Conservation (phyloP, 2,113 vertebrate genomes). For the Limnothrissa miodon region DNA sequence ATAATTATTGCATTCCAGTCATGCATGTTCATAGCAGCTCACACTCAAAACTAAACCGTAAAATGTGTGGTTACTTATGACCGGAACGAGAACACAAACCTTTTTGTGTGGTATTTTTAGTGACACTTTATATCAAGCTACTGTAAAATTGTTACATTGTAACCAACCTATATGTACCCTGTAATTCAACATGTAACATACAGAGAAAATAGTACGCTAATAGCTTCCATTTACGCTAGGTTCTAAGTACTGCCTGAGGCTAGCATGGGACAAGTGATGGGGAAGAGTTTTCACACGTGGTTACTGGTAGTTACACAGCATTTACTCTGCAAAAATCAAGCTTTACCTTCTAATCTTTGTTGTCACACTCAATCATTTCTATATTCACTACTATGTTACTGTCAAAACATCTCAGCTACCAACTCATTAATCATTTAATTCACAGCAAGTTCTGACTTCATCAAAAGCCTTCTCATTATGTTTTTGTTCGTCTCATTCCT, state of each 20-base stretch:
- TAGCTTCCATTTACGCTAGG: not conserved
- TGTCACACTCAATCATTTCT: not conserved
- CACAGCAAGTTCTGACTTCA: not conserved
- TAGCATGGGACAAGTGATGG: not conserved
- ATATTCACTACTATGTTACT: not conserved
- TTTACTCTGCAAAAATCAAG: not conserved
- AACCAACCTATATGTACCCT: not conserved
- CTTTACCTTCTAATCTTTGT: not conserved
- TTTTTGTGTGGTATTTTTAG: not conserved
- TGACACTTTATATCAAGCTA: not conserved
- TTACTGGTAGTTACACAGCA: not conserved
- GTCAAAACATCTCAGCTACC: not conserved
- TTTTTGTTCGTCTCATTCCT: not conserved
- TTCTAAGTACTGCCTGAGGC: not conserved
- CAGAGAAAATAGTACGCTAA: not conserved
- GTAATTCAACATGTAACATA: not conserved
- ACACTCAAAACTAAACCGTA: not conserved
- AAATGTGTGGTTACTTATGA: not conserved
- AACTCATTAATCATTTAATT: not conserved
- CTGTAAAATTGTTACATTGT: not conserved
- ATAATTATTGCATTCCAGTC: conserved; percentile 5
- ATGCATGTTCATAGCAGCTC: not conserved
- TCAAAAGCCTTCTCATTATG: not conserved
- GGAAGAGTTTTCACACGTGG: not conserved
- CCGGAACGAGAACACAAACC: not conserved